Percentiles rank a stretch among this genome's conserved stretches.
Conservation (phyloP, 2,888 invertebrate genomes). For the Hirtodrosophila alboralis region DNA sequence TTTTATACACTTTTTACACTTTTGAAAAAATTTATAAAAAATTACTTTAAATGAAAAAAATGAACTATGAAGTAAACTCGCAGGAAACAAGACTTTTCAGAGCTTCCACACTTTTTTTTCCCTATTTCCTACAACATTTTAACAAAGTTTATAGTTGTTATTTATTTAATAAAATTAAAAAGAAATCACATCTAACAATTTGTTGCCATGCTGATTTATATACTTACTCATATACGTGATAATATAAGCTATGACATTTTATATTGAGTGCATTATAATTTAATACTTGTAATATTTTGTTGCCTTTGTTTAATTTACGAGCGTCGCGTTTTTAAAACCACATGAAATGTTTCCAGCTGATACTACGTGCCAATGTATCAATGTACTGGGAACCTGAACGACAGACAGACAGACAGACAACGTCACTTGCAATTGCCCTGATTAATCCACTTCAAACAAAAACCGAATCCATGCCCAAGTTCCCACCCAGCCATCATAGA, state of each 20-base stretch:
- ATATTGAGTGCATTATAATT: slow-evolving; percentile 15
- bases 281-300: not conserved
- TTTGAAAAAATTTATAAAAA: no score
- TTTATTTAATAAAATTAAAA: no score
- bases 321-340: slow-evolving; percentile 33
- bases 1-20: no score
- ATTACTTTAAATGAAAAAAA: no score
- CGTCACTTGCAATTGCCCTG: slow-evolving; percentile 50
- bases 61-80: no score
- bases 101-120: no score
- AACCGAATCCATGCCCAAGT: slow-evolving; percentile 6
- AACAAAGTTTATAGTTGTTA: no score
- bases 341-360: slow-evolving; percentile 42
- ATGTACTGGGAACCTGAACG: slow-evolving; percentile 6
- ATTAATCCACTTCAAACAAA: slow-evolving; percentile 70
- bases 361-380: slow-evolving; percentile 60
- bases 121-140: no score
- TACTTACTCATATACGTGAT: slow-evolving; percentile 6
- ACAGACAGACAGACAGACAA: slow-evolving; percentile 14
- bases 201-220: slow-evolving; percentile 29
- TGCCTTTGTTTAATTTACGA: slow-evolving; percentile 48
- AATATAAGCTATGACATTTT: slow-evolving; percentile 19
- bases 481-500: no score
- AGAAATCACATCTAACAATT: slow-evolving; percentile 6
- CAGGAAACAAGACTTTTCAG: no score